Conservation (phyloP, 2,113 vertebrate species). For the Neopipo cinnamomea region DNA sequence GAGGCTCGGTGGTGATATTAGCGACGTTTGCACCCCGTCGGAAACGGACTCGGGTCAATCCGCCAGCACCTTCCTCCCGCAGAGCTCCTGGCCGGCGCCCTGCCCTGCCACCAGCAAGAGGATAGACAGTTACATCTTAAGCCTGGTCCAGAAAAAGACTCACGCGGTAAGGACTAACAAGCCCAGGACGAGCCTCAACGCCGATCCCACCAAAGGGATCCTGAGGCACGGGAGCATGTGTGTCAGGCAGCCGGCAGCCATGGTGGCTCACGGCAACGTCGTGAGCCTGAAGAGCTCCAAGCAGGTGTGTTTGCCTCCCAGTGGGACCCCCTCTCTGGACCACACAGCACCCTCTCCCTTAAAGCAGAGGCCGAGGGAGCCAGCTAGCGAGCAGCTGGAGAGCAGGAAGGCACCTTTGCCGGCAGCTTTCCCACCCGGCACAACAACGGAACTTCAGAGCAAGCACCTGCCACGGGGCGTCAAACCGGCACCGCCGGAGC, state of each 20-base stretch:
- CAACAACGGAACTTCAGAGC: constrained; percentile 48
- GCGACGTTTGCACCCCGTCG: constrained; percentile 42
- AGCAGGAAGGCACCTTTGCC: constrained; percentile 57
- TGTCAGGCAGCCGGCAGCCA: constrained; percentile 63
- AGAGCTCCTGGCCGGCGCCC: constrained; percentile 64
- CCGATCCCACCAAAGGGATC: constrained; percentile 84
- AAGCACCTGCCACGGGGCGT: constrained; percentile 60
- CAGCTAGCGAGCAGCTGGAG: constrained; percentile 71
- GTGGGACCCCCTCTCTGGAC: constrained; percentile 54
- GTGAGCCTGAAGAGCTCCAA: constrained; percentile 75
- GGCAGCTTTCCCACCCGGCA: neutral
- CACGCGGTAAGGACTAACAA: constrained; percentile 87
- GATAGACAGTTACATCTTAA: constrained; percentile 88
- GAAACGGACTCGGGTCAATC: constrained; percentile 70
- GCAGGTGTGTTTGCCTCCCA: constrained; percentile 61
- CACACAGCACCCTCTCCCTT: constrained; percentile 65
- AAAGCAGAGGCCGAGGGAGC: constrained; percentile 75
- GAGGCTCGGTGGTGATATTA: constrained; percentile 37
- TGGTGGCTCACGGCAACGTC: constrained; percentile 39
- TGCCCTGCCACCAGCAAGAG: constrained; percentile 75
- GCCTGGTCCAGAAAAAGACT: constrained; percentile 86
- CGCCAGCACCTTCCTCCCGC: constrained; percentile 55
- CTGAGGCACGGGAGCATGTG: constrained; percentile 85
- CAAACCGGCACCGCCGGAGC: constrained; percentile 54
- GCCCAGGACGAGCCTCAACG: constrained; percentile 87